Evolutionary conservation across 2,797 vertebrate species (phyloP).

Genomic region (Typhlichthys eigenmanni): DNA sequence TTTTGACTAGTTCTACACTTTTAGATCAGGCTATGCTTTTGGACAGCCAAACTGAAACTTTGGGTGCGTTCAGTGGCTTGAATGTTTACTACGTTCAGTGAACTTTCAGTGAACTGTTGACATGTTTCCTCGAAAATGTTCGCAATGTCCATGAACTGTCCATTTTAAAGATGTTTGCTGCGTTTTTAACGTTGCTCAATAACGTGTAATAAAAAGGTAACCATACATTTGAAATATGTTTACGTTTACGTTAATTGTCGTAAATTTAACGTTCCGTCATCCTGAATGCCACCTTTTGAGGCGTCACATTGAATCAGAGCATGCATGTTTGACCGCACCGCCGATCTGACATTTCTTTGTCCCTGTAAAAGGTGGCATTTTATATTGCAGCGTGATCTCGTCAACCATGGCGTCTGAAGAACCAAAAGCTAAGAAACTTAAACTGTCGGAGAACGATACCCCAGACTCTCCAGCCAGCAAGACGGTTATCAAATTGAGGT

Average conservation of each 20-base stretch:
- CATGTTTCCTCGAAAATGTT: too few species aligned
- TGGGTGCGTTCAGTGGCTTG: neutral
- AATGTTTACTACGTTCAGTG: neutral
- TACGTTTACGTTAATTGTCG: too few species aligned
- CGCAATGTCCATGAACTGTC: too few species aligned
- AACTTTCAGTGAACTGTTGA: neutral
- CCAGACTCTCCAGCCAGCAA: conserved; percentile 51
- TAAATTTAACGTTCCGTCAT: too few species aligned
- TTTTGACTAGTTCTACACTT: conserved; percentile 12
- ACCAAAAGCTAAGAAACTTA: conserved; percentile 76
- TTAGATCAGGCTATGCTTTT: conserved; percentile 55
- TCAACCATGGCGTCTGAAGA: conserved; percentile 71
- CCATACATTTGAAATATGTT: too few species aligned
- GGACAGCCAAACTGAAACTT: conserved; percentile 39
- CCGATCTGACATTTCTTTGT: conserved; percentile 19
- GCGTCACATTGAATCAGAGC: too few species aligned
- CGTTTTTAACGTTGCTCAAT: too few species aligned
- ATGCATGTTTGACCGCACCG: neutral
- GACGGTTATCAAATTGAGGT: conserved; percentile 59
- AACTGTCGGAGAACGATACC: conserved; percentile 51
- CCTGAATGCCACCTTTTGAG: too few species aligned
- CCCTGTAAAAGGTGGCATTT: conserved; percentile 30
- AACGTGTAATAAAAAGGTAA: too few species aligned
- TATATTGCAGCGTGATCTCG: conserved; percentile 26
- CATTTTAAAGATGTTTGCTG: too few species aligned